Evolutionary conservation across 2,888 invertebrate genomes (phyloP).

Genomic region (Aporophyla lueneburgensis): DNA sequence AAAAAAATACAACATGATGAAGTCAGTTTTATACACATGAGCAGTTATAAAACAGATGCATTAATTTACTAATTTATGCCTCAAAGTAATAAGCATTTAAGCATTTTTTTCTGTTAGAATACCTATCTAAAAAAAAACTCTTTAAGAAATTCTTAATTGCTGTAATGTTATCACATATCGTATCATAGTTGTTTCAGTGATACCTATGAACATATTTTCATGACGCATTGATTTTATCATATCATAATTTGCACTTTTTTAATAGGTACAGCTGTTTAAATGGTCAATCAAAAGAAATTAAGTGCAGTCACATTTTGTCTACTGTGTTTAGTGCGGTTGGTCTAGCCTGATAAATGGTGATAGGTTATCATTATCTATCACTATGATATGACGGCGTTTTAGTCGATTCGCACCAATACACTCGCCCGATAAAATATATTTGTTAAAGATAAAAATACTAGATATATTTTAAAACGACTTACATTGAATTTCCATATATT

Average conservation of each 20-base stretch:
- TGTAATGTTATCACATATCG: conserved; percentile 17
- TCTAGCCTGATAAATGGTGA: not conserved
- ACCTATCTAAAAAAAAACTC: too few species aligned
- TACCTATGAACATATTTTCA: not conserved
- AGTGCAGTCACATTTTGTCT: not conserved
- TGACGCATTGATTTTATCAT: conserved; percentile 13
- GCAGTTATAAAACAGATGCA: not conserved
- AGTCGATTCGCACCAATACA: too few species aligned
- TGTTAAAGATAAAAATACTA: too few species aligned
- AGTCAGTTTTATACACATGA: not conserved
- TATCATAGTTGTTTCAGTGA: not conserved
- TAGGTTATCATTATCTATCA: conserved; percentile 14
- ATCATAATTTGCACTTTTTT: conserved; percentile 2
- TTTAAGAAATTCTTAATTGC: conserved; percentile 17
- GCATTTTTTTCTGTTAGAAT: not conserved
- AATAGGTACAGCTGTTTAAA: not conserved
- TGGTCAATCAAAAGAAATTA: not conserved
- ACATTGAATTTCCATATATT: too few species aligned
- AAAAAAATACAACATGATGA: conserved; percentile 32
- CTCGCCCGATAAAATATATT: too few species aligned
- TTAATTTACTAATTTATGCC: conserved; percentile 12
- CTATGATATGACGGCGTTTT: not conserved
- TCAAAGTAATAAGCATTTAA: not conserved
- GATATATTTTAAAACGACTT: too few species aligned
- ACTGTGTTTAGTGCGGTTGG: not conserved